Percentiles rank a stretch among this genome's conserved stretches.
phyloP scores from a whole-genome alignment of 2,888 invertebrate species.

The Rotaria socialis region DNA sequence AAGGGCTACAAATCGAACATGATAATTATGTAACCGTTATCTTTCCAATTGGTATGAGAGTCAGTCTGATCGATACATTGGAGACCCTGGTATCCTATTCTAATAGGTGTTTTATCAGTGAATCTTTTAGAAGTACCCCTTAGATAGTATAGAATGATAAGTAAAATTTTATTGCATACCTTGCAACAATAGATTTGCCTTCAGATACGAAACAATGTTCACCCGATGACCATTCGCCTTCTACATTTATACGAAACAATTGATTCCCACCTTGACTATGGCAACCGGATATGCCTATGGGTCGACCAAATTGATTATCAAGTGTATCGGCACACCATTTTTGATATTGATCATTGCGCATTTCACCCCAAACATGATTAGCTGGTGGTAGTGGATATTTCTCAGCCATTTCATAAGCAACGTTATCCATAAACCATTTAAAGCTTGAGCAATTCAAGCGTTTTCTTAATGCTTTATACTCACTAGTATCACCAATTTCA shows the following conservation, averaged over 20 bases:
- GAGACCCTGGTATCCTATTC: too few relatives aligned
- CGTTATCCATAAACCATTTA: constrained; percentile 69
- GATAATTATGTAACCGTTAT: too few relatives aligned
- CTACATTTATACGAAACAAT: constrained; percentile 68
- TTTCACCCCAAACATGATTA: constrained; percentile 90
- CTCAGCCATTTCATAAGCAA: constrained; percentile 74
- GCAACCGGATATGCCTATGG: constrained; percentile 42
- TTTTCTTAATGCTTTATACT: constrained; percentile 38
- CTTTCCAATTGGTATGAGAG: too few relatives aligned
- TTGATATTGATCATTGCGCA: constrained; percentile 36
- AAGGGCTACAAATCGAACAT: too few relatives aligned
- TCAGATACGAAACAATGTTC: constrained; percentile 90
- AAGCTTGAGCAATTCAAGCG: constrained; percentile 81
- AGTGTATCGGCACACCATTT: constrained; percentile 39
- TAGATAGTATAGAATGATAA: neutral
- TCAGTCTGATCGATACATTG: too few relatives aligned
- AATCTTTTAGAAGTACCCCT: too few relatives aligned
- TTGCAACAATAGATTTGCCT: constrained; percentile 72
- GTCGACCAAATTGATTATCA: constrained; percentile 40
- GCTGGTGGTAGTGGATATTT: constrained; percentile 89
- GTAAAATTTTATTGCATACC: constrained; percentile 62
- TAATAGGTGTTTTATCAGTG: too few relatives aligned
- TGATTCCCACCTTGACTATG: constrained; percentile 42
- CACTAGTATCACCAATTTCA: constrained; percentile 51
- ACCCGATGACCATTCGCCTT: constrained; percentile 88